phyloP scores from a whole-genome alignment of 1,140 invertebrate genomes.

The Lethocerus indicus region DNA sequence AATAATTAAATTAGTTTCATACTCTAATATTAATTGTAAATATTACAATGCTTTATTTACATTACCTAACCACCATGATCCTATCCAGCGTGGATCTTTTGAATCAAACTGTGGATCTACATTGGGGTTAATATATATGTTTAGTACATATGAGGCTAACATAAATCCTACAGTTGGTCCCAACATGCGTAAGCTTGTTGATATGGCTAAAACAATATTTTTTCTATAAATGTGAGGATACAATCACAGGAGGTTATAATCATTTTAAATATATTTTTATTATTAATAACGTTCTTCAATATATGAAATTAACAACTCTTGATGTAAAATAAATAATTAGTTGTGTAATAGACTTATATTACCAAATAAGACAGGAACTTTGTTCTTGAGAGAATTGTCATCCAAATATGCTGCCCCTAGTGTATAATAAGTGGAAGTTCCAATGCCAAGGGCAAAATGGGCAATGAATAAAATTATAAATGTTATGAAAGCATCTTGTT shows the following conservation, averaged over 20 bases:
- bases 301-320: background rate
- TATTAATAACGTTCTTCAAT: no score
- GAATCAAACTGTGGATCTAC: constrained; percentile 16
- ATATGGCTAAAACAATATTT: constrained; percentile 18
- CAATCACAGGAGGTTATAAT: background rate
- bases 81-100: constrained; percentile 24
- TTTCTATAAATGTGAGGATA: background rate
- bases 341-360: constrained; percentile 3
- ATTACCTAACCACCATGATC: constrained; percentile 27
- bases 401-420: constrained; percentile 22
- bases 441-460: constrained; percentile 18
- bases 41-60: background rate
- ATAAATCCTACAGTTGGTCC: constrained; percentile 23
- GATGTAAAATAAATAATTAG: background rate
- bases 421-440: constrained; percentile 19
- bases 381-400: constrained; percentile 21
- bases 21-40: background rate
- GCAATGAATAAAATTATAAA: constrained; percentile 13
- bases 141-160: constrained; percentile 15
- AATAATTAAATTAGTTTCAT: background rate
- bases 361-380: constrained; percentile 19
- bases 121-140: constrained; percentile 14
- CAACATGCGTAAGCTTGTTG: constrained; percentile 20
- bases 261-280: background rate
- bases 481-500: constrained; percentile 5